Conservation (phyloP, 2,797 vertebrate genomes). For the Diceros bicornis region DNA sequence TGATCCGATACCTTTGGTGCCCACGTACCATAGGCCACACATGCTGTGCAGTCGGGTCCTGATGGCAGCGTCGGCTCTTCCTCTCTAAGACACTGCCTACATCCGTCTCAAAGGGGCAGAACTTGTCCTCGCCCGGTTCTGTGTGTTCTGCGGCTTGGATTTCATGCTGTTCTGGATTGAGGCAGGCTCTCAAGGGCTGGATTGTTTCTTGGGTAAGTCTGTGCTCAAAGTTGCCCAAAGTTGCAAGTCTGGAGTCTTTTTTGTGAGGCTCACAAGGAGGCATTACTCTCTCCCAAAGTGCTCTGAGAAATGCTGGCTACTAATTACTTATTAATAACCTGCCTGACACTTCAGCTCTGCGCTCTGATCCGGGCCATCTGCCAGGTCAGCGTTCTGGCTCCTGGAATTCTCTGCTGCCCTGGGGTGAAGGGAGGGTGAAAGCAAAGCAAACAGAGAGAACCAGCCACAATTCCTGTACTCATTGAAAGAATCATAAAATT, state of each 20-base stretch:
- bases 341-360: accelerated
- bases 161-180: not conserved
- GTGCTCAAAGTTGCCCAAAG: not conserved
- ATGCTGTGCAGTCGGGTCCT: accelerated
- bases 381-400: not conserved
- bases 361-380: not conserved
- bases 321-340: slow-evolving; percentile 51
- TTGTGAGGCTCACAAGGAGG: not conserved
- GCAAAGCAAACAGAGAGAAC: not conserved
- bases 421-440: not conserved
- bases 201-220: not conserved
- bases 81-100: not conserved
- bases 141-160: not conserved
- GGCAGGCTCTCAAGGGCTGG: accelerated
- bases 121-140: not conserved
- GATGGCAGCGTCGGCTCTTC: accelerated
- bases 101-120: too few relatives aligned
- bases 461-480: not conserved
- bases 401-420: not conserved
- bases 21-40: accelerated
- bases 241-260: not conserved
- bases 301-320: not conserved
- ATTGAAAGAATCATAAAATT: not conserved
- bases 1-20: too few relatives aligned
- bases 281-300: not conserved